phyloP scores from a whole-genome alignment of 2,113 vertebrate species.

The Colinus virginianus region DNA sequence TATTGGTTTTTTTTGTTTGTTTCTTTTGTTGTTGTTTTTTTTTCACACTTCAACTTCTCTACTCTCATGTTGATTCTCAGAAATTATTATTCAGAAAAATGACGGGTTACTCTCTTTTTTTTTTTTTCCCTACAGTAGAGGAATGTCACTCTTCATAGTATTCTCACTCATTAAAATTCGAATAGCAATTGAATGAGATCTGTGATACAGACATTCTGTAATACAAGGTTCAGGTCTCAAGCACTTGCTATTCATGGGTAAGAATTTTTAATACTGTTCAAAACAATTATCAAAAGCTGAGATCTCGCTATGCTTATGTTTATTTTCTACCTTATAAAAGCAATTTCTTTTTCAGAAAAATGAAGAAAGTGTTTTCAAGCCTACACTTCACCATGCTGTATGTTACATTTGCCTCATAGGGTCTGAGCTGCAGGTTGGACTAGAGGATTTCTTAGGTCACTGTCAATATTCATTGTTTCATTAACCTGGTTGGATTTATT shows the following conservation, averaged over 20 bases:
- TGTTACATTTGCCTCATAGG: neutral
- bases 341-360: neutral
- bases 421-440: neutral
- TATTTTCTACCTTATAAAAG: neutral
- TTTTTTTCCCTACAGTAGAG: neutral
- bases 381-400: neutral
- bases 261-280: neutral
- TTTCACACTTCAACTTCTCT: neutral
- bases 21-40: neutral
- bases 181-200: neutral
- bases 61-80: neutral
- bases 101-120: neutral
- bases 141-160: neutral
- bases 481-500: no score
- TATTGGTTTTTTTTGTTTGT: no score
- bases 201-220: neutral
- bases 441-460: neutral
- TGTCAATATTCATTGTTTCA: neutral
- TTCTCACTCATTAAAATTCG: neutral
- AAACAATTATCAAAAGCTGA: neutral
- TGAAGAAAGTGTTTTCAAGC: neutral
- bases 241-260: neutral
- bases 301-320: neutral
- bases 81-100: neutral
- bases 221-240: neutral